Base-by-base conservation (phyloP, 2,113 vertebrate genomes). In the Brachionichthys hirsutus region DNA sequence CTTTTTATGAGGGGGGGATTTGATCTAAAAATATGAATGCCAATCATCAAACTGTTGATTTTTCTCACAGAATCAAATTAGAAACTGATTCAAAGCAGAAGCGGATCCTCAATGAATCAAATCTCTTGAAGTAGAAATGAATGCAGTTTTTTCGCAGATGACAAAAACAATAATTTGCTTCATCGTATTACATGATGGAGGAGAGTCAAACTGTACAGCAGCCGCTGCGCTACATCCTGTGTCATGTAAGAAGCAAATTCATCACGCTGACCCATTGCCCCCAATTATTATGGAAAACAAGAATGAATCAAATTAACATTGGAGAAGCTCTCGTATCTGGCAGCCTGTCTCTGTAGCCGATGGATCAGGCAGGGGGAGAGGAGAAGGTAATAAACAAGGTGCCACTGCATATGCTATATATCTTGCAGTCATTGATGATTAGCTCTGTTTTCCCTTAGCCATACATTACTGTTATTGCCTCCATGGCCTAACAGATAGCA, bases 381-480 rank as follows among this genome's bases (percentile, higher is more conserved):
- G 68, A 67, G 74, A 73, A 74, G 81, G 78, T 75, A 89, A 90
- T 91, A 92, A 91, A 90, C 86, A 85, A 82, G 76, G 75, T 87
- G 82, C 85, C 80, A 79, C 82, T 70, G 78, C 81, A 86, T 84
- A 81, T 80, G 87, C 87, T 78, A 87, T 92, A 91, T 91, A 90
- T 91, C 91, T 91, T 81, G 78, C 83, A 90, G 87, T 90, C 89
- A 88, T 87, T 86, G 84, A 89, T 89, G 90, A 92, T 92, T 91
- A 92, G 88, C 89, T 89, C 87, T 85, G 84, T 86, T 84, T 87
- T 89, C 85, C 83, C 79, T 85, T 82, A 89, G 89, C 87, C 82
- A 89, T 92, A 90, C 88, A 90, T 92, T 92, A 89, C 82, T 73
- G 88, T 90, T 91, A 92, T 90, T 89, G 87, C 89, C 78, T 83